Evolutionary conservation across 1,140 invertebrate species (phyloP).

Genomic region (Dysdera silvatica): DNA sequence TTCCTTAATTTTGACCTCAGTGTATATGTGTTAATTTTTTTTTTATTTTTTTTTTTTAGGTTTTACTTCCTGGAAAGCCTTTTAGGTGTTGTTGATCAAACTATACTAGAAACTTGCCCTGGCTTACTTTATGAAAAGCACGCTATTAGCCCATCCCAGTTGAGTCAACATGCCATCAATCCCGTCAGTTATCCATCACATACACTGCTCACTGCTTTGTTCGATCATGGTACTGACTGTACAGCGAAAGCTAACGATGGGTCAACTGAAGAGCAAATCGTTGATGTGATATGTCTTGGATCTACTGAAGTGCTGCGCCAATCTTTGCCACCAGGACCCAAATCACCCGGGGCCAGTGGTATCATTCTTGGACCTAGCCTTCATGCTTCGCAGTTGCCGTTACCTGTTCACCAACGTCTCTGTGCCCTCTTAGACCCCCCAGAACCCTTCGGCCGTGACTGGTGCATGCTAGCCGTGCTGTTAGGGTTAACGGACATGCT

Average conservation of each 20-base stretch:
- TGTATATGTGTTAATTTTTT: too few relatives aligned
- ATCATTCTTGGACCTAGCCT: slow-evolving; percentile 45
- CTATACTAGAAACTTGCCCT: slow-evolving; percentile 56
- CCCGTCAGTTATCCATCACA: slow-evolving; percentile 56
- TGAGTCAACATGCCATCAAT: slow-evolving; percentile 49
- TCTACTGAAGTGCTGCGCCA: slow-evolving; percentile 44
- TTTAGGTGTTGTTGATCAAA: slow-evolving; percentile 59
- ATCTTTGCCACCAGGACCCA: background rate
- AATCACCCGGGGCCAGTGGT: background rate
- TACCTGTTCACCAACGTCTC: slow-evolving; percentile 46
- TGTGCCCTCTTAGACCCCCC: slow-evolving; percentile 65
- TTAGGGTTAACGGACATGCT: slow-evolving; percentile 56
- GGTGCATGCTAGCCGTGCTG: slow-evolving; percentile 69
- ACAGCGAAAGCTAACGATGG: slow-evolving; percentile 53
- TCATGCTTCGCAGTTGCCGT: slow-evolving; percentile 48
- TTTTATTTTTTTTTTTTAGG: slow-evolving; percentile 33
- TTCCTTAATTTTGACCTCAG: too few relatives aligned
- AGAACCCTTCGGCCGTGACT: slow-evolving; percentile 69
- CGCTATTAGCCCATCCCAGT: slow-evolving; percentile 55
- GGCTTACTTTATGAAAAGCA: slow-evolving; percentile 58
- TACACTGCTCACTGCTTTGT: slow-evolving; percentile 54
- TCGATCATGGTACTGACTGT: slow-evolving; percentile 42
- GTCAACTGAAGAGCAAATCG: slow-evolving; percentile 54
- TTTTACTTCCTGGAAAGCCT: slow-evolving; percentile 70
- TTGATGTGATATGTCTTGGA: slow-evolving; percentile 63